Evolutionary conservation across 2,797 vertebrate species (phyloP), one percentile per base, ranked within the genome.

Genomic region (Rhinophrynus dorsalis): DNA sequence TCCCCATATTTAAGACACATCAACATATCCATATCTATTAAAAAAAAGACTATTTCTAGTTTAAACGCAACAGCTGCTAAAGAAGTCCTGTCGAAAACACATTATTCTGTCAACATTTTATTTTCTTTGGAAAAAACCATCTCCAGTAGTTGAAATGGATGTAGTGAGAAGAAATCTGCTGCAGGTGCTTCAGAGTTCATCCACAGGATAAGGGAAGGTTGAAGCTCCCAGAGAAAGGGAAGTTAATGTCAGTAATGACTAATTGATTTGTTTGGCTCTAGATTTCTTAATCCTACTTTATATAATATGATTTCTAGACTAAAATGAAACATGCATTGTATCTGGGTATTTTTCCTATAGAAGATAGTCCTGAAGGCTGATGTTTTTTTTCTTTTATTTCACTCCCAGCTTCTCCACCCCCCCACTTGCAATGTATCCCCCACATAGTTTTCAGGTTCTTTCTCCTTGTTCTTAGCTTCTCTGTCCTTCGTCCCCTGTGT

Each of bases 81-180:
- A 79, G 80, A 79, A 74, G 78, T 69, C 68, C 80, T 79, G 83
- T 83, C 83, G 83, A 84, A 75, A 74, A 82, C 82, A 78, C 83
- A 81, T 80, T 81, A 88, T 85, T 84, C 84, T 80, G 77, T 89
- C 87, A 88, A 85, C 84, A 79, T 75, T n/a, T 21, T 90, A 83
- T 91, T 91, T 90, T 86, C 84, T 80, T 90, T 90, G 88, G 89
- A 89, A 86, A 84, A 87, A 63, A 83, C 78, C 44, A 75, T 74
- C 82, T 79, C 83, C 79, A 80, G 56, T 64, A 68, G 74, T 84
- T 82, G 81, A 86, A 82, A 82, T 84, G 78, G 86, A 80, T 86
- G 85, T 81, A 83, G 70, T 76, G 82, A 84, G 87, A 87, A 82
- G 76, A 64, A 77, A 84, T 83, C 80, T 81, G 76, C 82, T 50